These are phyloP conservation scores for Oophaga pumilio DNA, from an alignment of 2,113 vertebrate species.

Conservation along the genomic window DNA sequence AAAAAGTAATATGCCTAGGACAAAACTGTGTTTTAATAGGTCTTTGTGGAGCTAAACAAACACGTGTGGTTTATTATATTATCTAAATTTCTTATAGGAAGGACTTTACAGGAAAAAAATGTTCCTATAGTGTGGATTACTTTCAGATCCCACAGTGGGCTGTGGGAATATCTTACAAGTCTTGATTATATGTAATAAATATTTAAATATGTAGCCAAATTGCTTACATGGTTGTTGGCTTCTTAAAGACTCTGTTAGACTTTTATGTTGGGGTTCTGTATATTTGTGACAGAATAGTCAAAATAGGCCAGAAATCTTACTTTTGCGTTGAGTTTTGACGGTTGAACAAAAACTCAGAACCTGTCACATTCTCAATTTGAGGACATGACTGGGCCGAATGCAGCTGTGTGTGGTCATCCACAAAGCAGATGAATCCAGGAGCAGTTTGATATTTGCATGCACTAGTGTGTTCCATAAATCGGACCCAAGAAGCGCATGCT, in stretches of 20 bases:
- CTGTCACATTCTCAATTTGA: too few species aligned
- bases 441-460: too few species aligned
- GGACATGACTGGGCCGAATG: too few species aligned
- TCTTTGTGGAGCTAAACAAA: neutral
- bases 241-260: neutral
- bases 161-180: neutral
- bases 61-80: slow-evolving; percentile 2
- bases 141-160: neutral
- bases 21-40: neutral
- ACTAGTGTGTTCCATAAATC: too few species aligned
- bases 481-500: too few species aligned
- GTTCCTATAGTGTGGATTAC: neutral
- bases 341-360: too few species aligned
- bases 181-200: neutral
- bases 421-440: too few species aligned
- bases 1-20: slow-evolving; percentile 19
- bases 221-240: neutral
- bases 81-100: neutral
- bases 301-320: too few species aligned
- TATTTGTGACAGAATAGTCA: neutral
- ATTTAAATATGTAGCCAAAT: neutral
- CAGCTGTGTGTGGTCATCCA: too few species aligned
- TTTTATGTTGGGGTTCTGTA: neutral
- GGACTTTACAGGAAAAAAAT: neutral
- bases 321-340: too few species aligned